Evolutionary conservation across 2,797 vertebrate genomes (phyloP).

Genomic region (Coluber constrictor): DNA sequence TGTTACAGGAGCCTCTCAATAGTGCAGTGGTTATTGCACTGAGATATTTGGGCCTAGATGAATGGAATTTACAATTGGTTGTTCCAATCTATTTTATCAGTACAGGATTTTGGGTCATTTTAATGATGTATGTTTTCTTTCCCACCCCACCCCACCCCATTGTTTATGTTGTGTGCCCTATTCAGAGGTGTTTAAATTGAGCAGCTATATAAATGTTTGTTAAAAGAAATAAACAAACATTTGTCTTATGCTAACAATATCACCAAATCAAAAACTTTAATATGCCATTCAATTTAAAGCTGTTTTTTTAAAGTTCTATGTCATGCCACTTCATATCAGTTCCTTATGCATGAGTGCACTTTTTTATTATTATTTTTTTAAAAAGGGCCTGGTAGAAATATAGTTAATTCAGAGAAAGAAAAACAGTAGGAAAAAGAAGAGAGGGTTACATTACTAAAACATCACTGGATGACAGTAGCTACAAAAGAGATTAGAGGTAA

Average conservation of each 20-base stretch:
- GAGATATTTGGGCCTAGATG: neutral
- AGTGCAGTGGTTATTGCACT: neutral
- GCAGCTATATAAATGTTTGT: neutral
- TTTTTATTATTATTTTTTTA: neutral
- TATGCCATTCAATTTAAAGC: neutral
- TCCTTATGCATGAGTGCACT: neutral
- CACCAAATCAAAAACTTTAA: neutral
- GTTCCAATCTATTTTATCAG: neutral
- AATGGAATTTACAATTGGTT: neutral
- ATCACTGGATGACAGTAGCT: neutral
- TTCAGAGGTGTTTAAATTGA: neutral
- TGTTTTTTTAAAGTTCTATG: neutral
- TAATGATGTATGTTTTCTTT: neutral
- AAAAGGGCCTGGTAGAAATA: neutral
- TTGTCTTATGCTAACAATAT: neutral
- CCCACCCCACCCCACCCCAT: no score
- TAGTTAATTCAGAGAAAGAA: neutral
- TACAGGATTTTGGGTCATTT: neutral
- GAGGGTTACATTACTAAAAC: neutral
- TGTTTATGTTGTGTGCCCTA: neutral
- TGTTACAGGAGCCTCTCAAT: neutral
- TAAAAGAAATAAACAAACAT: neutral
- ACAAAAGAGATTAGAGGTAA: neutral
- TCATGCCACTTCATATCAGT: neutral
- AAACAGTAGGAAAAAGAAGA: neutral